Evolutionary conservation across 1,140 invertebrate genomes (phyloP).

Genomic region (Atta cephalotes): DNA sequence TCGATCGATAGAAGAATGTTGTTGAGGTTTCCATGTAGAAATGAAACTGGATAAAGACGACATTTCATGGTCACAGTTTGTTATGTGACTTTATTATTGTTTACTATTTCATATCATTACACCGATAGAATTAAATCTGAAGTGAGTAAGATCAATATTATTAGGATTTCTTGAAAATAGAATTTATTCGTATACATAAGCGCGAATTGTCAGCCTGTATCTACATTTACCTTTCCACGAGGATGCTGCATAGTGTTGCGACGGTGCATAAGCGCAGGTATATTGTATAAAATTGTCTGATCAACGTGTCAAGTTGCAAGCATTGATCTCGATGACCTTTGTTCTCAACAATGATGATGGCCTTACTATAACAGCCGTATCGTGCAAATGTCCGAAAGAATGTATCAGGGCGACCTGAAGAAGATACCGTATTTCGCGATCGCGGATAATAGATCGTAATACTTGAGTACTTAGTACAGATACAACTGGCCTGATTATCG

Average conservation of each 20-base stretch:
- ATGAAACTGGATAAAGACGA: background rate
- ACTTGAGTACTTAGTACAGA: conserved; percentile 33
- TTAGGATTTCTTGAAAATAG: conserved; percentile 82
- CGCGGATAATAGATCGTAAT: conserved; percentile 21
- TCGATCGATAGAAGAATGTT: too few relatives aligned
- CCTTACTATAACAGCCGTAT: conserved; percentile 14
- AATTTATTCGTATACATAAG: conserved; percentile 76
- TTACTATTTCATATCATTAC: too few relatives aligned
- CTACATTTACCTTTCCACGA: conserved; percentile 70
- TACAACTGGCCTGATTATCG: conserved; percentile 30
- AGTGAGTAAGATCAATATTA: too few relatives aligned
- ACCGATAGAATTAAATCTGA: too few relatives aligned
- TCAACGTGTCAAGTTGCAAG: conserved; percentile 63
- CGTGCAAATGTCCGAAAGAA: conserved; percentile 33
- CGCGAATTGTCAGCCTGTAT: conserved; percentile 79
- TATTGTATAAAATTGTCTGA: conserved; percentile 75
- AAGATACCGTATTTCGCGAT: background rate
- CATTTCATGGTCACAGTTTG: too few relatives aligned
- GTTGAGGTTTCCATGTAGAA: background rate
- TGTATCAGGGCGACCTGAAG: background rate
- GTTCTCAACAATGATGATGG: conserved; percentile 50
- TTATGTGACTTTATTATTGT: too few relatives aligned
- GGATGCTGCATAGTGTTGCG: conserved; percentile 12
- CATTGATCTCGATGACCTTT: conserved; percentile 72
- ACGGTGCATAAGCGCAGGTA: conserved; percentile 75